These are phyloP conservation scores for Psittacus erithacus DNA, from an alignment of 2,113 vertebrate species.

Conservation along the genomic window DNA sequence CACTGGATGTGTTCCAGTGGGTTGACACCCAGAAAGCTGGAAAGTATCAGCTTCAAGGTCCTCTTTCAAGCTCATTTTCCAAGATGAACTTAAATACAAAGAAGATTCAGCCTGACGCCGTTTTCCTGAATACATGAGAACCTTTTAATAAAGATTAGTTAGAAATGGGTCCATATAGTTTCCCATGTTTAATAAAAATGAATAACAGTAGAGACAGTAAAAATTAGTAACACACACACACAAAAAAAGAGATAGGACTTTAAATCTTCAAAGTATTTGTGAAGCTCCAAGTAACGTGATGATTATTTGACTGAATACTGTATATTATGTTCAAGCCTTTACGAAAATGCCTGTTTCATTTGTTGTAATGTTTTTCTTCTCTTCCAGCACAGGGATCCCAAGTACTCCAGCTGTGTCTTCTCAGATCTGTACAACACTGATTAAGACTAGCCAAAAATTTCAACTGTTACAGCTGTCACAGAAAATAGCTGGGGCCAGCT, in stretches of 20 bases:
- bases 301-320: background rate
- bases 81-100: background rate
- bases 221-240: background rate
- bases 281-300: background rate
- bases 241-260: background rate
- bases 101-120: background rate
- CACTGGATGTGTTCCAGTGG: background rate
- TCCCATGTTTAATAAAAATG: background rate
- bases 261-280: background rate
- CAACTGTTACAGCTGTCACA: slow-evolving; percentile 56
- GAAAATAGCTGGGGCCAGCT: slow-evolving; percentile 66
- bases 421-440: slow-evolving; percentile 54
- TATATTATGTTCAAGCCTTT: background rate
- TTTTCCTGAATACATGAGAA: background rate
- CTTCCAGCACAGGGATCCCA: slow-evolving; percentile 60
- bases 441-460: slow-evolving; percentile 47
- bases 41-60: background rate
- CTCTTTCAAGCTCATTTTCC: background rate
- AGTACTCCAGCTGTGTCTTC: slow-evolving; percentile 68
- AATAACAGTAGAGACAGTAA: background rate
- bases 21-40: background rate
- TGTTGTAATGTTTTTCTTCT: slow-evolving; percentile 44
- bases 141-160: background rate
- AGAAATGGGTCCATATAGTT: background rate
- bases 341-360: background rate